Conservation (phyloP, 2,888 invertebrate genomes). For the Drosophila peninsularis region DNA sequence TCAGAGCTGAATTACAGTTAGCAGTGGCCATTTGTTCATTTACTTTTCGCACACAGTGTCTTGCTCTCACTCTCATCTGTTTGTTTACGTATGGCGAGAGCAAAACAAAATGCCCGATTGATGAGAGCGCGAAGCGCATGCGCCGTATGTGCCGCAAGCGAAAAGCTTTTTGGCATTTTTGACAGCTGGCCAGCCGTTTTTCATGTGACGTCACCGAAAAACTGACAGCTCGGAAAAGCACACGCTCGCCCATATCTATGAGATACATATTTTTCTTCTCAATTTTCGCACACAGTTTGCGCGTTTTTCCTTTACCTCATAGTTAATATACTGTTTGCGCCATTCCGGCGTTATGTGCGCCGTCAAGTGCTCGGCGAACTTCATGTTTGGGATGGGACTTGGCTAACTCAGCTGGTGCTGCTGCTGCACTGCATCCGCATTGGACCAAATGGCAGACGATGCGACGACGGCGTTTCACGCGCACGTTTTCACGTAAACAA, state of each 20-base stretch:
- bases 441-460: constrained; percentile 23
- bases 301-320: constrained; percentile 86
- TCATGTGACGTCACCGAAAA: constrained; percentile 65
- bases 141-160: constrained; percentile 37
- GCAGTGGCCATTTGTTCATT: no score
- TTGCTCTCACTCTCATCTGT: neutral
- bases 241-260: constrained; percentile 39
- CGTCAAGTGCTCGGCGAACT: constrained; percentile 94
- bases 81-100: constrained; percentile 64
- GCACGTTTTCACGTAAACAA: constrained; percentile 78
- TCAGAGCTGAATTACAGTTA: no score
- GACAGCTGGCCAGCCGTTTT: constrained; percentile 64
- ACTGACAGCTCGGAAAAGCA: constrained; percentile 70
- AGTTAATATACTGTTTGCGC: constrained; percentile 93
- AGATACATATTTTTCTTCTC: constrained; percentile 67
- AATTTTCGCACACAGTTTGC: constrained; percentile 10
- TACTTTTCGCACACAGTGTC: constrained; percentile 34
- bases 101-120: constrained; percentile 58
- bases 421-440: constrained; percentile 70
- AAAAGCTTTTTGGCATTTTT: constrained; percentile 60
- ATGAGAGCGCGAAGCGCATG: constrained; percentile 52
- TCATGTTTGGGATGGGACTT: constrained; percentile 86
- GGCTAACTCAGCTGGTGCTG: constrained; percentile 16
- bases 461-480: constrained; percentile 55
- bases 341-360: constrained; percentile 97